phyloP scores from a whole-genome alignment of 2,888 invertebrate species.

The Nemurella pictetii region DNA sequence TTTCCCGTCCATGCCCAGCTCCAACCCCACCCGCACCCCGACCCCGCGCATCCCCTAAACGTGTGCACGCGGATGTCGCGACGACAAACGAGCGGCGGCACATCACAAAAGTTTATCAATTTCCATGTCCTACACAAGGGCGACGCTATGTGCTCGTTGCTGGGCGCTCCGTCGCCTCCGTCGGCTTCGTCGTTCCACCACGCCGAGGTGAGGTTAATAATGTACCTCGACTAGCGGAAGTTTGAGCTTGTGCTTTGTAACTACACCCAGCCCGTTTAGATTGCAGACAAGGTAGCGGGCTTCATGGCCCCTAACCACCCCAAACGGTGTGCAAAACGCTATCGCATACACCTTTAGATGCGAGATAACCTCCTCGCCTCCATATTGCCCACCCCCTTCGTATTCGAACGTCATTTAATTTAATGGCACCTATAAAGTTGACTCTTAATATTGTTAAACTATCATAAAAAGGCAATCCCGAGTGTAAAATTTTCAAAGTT shows the following conservation, averaged over 20 bases:
- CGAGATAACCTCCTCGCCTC: not conserved
- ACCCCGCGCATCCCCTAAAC: not conserved
- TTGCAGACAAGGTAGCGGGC: not conserved
- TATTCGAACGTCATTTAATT: constrained; percentile 8
- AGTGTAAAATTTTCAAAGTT: not conserved
- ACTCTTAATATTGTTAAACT: constrained; percentile 14
- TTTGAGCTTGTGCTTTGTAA: not conserved
- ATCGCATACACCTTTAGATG: not conserved
- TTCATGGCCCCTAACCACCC: not conserved
- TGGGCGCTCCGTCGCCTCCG: not conserved
- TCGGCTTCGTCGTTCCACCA: not conserved
- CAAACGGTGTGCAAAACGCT: not conserved
- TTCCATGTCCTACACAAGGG: not conserved
- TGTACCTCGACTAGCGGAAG: not conserved
- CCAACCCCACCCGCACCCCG: not conserved
- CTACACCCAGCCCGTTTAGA: not conserved
- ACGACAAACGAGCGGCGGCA: not conserved
- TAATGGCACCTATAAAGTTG: constrained; percentile 1
- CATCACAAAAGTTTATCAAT: not conserved
- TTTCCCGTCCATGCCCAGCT: not conserved
- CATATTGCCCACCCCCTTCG: not conserved
- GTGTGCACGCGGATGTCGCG: too few species aligned
- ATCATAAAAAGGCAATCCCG: not conserved
- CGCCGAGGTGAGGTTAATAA: not conserved
- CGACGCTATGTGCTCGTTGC: not conserved